phyloP scores from a whole-genome alignment of 2,888 invertebrate species.

The Galerucella calmariensis region DNA sequence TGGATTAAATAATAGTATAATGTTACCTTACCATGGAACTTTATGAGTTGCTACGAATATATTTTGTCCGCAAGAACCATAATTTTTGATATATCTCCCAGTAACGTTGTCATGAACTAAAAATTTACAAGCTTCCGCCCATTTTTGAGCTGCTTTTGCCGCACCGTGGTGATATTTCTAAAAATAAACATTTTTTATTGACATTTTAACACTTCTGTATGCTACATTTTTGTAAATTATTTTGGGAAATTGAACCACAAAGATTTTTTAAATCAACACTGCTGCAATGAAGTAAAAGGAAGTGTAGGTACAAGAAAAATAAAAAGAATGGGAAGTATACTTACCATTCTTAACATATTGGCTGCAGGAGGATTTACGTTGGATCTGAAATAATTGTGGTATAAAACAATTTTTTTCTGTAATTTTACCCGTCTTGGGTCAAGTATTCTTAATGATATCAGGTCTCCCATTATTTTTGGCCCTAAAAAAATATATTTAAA shows the following conservation, averaged over 20 bases:
- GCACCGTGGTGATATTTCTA: conserved; percentile 81
- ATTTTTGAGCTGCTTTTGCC: conserved; percentile 77
- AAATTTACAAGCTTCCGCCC: conserved; percentile 78
- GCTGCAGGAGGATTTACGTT: conserved; percentile 79
- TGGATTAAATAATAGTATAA: not conserved
- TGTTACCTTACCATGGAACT: conserved; percentile 76
- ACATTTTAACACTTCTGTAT: not conserved
- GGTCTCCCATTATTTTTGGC: conserved; percentile 70
- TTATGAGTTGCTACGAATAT: conserved; percentile 83
- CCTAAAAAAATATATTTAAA: conserved; percentile 62
- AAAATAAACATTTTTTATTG: conserved; percentile 45
- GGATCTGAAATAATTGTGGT: conserved; percentile 82
- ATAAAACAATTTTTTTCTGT: conserved; percentile 77
- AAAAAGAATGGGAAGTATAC: too few species aligned
- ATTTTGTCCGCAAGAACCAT: conserved; percentile 84
- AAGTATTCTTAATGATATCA: conserved; percentile 69
- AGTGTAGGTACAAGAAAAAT: too few species aligned
- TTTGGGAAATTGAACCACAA: too few species aligned
- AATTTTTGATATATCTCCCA: conserved; percentile 74
- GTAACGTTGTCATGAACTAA: conserved; percentile 76
- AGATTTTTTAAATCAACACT: too few species aligned
- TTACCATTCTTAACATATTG: conserved; percentile 86
- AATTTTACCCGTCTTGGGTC: conserved; percentile 71
- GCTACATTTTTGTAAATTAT: too few species aligned
- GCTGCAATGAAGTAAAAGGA: too few species aligned